Base-by-base conservation (phyloP, 2,888 invertebrate genomes). In the Amblyteles armatorius region DNA sequence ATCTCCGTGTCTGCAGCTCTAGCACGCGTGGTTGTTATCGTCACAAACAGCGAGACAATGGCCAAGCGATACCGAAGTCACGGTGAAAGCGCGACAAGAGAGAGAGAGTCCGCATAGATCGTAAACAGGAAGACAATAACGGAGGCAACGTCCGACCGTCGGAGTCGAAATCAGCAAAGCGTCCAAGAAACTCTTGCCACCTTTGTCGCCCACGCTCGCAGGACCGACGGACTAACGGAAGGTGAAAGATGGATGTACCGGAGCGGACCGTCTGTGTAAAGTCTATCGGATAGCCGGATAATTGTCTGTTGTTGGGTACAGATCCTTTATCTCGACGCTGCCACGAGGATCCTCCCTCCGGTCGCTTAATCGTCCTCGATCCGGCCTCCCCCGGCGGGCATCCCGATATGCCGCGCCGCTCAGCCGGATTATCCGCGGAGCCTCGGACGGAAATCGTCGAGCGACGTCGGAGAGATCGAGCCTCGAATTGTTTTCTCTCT, bases 11-110 rank as follows among this genome's bases (percentile, higher is more conserved):
- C 13, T 60, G 16, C 29, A 13, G 29, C 29, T 33, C 29, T 44
- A 55, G 33, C 52, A 52, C 52, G 52, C 60, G 26, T 2, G 19
- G 52, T 60, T 57, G 60, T 71, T 40, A 63, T 67, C 67, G 79
- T 67, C 55, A 48, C 57, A 81, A 33, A 50, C 4, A 48, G 74
- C 74, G 81, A 76, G 74, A 81, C 74, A 74, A 81, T 74, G 68
- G 81, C 57, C 44, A 33, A 74, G 68, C 68, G 68, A 50, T 68
- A 63, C 29, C 7, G 40, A 22, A 69, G 50, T 48, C 69, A 81
- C 33, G 74, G 81, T 81, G 81, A 81, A 81, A 81, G 81, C 74
- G 81, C 68, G 81, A 81, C 79, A 36, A 29, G 16, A 26, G 69
- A 74, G 69, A 74, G 60, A 36, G 57, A 22, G 11, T 22, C 13